Evolutionary conservation across 2,113 vertebrate species (phyloP).

Genomic region (Osmerus eperlanus): DNA sequence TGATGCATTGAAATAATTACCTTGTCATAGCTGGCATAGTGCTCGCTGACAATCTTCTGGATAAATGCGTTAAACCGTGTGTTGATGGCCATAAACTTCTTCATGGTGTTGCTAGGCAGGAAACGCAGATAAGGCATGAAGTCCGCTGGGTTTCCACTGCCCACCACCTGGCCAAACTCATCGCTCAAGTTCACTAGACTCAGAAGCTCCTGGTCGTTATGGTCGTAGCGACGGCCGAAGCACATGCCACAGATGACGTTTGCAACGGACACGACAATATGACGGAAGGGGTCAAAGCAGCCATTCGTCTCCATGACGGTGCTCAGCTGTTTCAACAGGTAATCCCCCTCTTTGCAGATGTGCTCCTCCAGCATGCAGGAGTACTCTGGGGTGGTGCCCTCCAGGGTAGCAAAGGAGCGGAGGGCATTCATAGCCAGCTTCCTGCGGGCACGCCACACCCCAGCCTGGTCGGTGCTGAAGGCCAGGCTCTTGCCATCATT

Average conservation of each 20-base stretch:
- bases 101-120: constrained; percentile 76
- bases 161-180: constrained; percentile 69
- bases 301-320: constrained; percentile 65
- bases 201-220: constrained; percentile 78
- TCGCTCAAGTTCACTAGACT: constrained; percentile 69
- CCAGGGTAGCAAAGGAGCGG: constrained; percentile 67
- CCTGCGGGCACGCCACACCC: constrained; percentile 71
- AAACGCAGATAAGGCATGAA: constrained; percentile 83
- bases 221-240: constrained; percentile 78
- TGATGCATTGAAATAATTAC: constrained; percentile 53
- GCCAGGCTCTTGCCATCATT: constrained; percentile 71
- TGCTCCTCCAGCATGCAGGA: constrained; percentile 76
- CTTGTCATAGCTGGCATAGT: constrained; percentile 77
- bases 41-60: constrained; percentile 73
- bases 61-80: constrained; percentile 65
- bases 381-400: constrained; percentile 53
- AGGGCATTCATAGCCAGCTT: constrained; percentile 76
- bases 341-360: constrained; percentile 73
- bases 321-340: constrained; percentile 67
- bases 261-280: constrained; percentile 81
- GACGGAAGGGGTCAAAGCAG: constrained; percentile 77
- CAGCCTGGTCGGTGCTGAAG: constrained; percentile 70
- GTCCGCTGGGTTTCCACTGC: constrained; percentile 76
- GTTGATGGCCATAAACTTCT: constrained; percentile 72
- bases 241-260: constrained; percentile 89